Evolutionary conservation across 2,113 vertebrate genomes (phyloP).

Genomic region (Trichechus manatus): DNA sequence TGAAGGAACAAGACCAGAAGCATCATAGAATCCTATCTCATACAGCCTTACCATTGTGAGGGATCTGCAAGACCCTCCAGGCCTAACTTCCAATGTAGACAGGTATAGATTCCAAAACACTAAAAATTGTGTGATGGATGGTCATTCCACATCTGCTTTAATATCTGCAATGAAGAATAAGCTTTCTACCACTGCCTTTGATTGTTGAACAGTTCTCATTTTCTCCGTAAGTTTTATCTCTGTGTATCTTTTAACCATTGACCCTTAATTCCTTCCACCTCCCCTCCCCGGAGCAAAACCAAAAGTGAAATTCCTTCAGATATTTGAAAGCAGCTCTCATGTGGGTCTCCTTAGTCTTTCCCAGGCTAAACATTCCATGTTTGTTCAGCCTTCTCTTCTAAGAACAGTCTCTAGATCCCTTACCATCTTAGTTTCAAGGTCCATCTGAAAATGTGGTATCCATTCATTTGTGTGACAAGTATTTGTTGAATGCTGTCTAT

Average conservation of each 20-base stretch:
- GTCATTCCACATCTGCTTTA: not conserved
- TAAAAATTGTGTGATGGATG: not conserved
- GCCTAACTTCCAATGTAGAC: not conserved
- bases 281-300: constrained; percentile 16
- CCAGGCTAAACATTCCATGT: constrained; percentile 54
- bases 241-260: constrained; percentile 24
- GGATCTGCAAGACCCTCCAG: not conserved
- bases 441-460: constrained; percentile 52
- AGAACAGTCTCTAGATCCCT: constrained; percentile 61
- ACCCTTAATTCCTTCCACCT: not conserved
- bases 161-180: not conserved
- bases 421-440: constrained; percentile 47
- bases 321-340: constrained; percentile 63
- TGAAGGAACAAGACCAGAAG: not conserved
- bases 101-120: not conserved
- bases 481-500: constrained; percentile 52
- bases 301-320: constrained; percentile 50
- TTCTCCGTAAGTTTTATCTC: not conserved
- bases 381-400: constrained; percentile 59
- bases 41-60: not conserved
- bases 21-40: not conserved
- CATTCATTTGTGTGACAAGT: constrained; percentile 46
- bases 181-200: not conserved
- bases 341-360: constrained; percentile 40
- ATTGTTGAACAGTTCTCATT: not conserved